Conservation (phyloP, 2,797 vertebrate genomes). For the Esox lucius region DNA sequence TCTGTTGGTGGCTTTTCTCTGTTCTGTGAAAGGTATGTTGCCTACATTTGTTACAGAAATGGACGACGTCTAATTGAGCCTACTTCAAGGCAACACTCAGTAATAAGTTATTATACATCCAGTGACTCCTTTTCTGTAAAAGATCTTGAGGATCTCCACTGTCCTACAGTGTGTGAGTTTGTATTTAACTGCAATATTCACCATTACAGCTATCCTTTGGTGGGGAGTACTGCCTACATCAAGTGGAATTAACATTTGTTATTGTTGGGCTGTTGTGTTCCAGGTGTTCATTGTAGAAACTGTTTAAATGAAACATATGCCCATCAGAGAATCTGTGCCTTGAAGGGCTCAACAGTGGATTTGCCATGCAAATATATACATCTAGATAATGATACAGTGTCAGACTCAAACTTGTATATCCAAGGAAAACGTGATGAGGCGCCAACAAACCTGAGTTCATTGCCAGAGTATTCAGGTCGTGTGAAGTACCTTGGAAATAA, state of each 20-base stretch:
- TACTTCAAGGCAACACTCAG: no score
- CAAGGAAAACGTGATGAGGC: no score
- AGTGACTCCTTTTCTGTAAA: constrained; percentile 30
- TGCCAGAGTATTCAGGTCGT: no score
- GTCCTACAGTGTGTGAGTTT: background rate
- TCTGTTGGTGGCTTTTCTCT: background rate
- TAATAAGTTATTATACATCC: rapidly evolving
- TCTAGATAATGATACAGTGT: no score
- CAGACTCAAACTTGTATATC: no score
- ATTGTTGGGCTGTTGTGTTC: background rate
- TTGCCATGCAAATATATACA: no score
- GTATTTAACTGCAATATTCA: background rate
- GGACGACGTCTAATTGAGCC: background rate
- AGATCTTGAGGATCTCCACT: background rate
- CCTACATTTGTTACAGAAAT: no score
- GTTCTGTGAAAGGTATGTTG: background rate
- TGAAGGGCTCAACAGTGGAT: background rate
- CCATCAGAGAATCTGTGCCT: background rate
- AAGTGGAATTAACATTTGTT: no score
- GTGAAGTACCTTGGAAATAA: no score
- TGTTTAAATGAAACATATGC: background rate
- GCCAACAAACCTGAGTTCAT: no score
- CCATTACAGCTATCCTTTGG: no score
- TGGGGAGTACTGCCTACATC: no score
- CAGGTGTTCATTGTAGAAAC: background rate